phyloP scores from a whole-genome alignment of 2,888 invertebrate species.

The Tromatobia lineatoria region DNA sequence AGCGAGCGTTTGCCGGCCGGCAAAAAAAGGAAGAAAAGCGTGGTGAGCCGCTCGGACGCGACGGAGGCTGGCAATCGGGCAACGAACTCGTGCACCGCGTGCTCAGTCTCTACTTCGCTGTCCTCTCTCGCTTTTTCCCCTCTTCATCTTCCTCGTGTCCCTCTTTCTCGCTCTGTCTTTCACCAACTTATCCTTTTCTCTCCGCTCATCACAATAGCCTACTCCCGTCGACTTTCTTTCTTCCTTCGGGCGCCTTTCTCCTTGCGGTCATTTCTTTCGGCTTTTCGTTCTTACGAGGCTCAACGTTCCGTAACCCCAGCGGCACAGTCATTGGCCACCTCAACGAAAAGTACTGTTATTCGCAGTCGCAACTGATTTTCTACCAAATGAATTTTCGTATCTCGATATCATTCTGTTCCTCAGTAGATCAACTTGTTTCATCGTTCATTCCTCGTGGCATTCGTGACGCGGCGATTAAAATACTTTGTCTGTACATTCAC shows the following conservation, averaged over 20 bases:
- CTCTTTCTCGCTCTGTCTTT: conserved; percentile 60
- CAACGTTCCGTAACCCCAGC: background rate
- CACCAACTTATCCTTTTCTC: conserved; percentile 53
- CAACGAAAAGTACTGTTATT: background rate
- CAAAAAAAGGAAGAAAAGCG: conserved; percentile 65
- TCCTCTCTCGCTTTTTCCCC: conserved; percentile 59
- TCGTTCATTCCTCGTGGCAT: conserved; percentile 24
- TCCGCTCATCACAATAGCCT: conserved; percentile 49
- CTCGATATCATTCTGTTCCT: background rate
- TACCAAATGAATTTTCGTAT: background rate
- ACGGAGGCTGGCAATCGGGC: conserved; percentile 78
- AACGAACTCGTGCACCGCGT: conserved; percentile 77
- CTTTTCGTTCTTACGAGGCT: conserved; percentile 24
- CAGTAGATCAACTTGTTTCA: background rate
- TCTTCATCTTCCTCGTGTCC: conserved; percentile 31
- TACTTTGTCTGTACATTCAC: too few species aligned
- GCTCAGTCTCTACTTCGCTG: conserved; percentile 56
- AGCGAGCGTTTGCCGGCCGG: conserved; percentile 71
- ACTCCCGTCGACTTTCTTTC: conserved; percentile 3
- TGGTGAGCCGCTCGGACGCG: conserved; percentile 29
- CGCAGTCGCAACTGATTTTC: background rate
- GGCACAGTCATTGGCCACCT: background rate
- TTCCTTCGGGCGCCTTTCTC: conserved; percentile 19
- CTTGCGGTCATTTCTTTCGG: conserved; percentile 21
- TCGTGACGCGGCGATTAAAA: conserved; percentile 29